Evolutionary conservation across 2,113 vertebrate species (phyloP), one percentile per base, ranked within the genome.

Genomic region (Triplophysa rosa): DNA sequence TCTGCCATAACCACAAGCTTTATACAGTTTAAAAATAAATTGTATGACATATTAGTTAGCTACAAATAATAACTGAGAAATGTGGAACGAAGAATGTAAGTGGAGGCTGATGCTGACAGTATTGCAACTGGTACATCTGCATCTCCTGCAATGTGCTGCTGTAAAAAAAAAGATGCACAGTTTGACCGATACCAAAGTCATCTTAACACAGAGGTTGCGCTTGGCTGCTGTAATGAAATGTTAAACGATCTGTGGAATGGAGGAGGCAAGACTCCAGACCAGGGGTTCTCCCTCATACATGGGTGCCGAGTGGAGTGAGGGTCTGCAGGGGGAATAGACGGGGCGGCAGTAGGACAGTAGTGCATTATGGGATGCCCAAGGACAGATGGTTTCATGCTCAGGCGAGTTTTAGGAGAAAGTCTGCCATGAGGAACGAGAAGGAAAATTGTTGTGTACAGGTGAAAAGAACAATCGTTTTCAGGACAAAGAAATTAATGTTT

Each of bases 221-320:
- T 80, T 78, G 80, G 66, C 58, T 76, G 81, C 59, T 45, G 47
- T 83, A 82, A 84, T 86, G 70, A 82, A 85, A 85, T 84, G 84
- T 82, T 85, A 87, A 85, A 87, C 61, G 80, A 87, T 82, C 58
- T 85, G 83, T 85, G 79, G 80, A 83, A 76, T 58, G 80, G 71
- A 80, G 74, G 67, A 71, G 67, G 47, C 68, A 68, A 80, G 80
- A 77, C 70, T 67, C 67, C 75, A 79, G 66, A 67, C 65, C 65
- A 59, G 80, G 14, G 16, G 63, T 9, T 66, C 73, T 69, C 61
- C 23, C 72, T 54, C 54, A 24, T n/a, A 19, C 52, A 63, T 70
- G 77, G 59, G 58, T 49, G 7, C 33, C 24, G 16, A 26, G 26
- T 26, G n/a, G 75, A 23, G 65, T 19, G 47, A n/a, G 63, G 66